These are phyloP conservation scores for Chloropsis cyanopogon DNA, from an alignment of 2,113 vertebrate genomes.

Conservation along the genomic window DNA sequence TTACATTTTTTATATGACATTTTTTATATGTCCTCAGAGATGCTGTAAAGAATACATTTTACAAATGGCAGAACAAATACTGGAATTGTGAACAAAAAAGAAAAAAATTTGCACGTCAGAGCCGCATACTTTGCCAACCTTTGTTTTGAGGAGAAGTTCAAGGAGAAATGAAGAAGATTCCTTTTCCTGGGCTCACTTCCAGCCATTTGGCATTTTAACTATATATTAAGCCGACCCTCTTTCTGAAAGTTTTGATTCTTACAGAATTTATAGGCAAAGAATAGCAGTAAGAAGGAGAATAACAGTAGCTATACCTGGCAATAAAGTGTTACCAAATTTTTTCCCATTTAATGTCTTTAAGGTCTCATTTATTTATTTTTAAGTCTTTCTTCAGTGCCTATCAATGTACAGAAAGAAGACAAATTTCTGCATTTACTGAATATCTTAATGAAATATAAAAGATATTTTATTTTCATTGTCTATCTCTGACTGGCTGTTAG, in stretches of 20 bases:
- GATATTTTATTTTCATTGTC: not conserved
- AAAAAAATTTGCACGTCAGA: not conserved
- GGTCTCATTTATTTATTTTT: not conserved
- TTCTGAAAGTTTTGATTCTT: not conserved
- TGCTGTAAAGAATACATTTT: not conserved
- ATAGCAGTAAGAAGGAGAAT: not conserved
- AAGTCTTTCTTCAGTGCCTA: not conserved
- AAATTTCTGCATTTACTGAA: not conserved
- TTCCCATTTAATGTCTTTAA: not conserved
- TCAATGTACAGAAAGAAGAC: not conserved
- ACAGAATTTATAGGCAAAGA: not conserved
- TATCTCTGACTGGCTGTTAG: not conserved
- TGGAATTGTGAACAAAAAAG: not conserved
- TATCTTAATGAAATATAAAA: not conserved
- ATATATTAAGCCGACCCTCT: not conserved
- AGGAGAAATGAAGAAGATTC: not conserved
- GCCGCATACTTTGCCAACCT: not conserved
- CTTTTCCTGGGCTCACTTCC: not conserved
- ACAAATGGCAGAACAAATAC: conserved; percentile 1
- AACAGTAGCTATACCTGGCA: not conserved
- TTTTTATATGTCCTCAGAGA: not conserved
- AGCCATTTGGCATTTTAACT: not conserved
- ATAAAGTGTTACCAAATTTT: not conserved
- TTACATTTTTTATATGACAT: not conserved
- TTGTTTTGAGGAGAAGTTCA: conserved; percentile 20